A percentile compares a stretch with the other conserved stretches of the same genome.
These are phyloP conservation scores for Heliocidaris erythrogramma DNA, from an alignment of 35 echinoderm and acorn worm genomes.

Conservation along the genomic window DNA sequence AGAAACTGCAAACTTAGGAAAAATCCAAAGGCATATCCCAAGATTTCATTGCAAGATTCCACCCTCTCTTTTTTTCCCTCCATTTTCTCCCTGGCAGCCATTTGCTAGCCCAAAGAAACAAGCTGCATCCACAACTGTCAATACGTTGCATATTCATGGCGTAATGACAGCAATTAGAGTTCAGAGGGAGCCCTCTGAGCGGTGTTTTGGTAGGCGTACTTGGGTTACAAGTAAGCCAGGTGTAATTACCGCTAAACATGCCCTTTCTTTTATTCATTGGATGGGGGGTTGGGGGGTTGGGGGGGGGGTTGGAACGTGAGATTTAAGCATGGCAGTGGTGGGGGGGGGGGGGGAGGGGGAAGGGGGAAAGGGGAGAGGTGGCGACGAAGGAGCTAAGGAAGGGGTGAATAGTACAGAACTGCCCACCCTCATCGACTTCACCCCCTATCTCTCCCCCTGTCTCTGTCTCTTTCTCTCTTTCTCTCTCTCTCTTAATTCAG, in stretches of 20 bases:
- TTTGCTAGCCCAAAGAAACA: neutral
- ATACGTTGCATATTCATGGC: conserved; percentile 37
- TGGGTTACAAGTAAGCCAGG: neutral
- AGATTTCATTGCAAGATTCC: neutral
- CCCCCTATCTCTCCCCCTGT: too few relatives aligned
- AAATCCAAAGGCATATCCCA: neutral
- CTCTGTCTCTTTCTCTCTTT: too few relatives aligned
- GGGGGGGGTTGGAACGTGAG: neutral
- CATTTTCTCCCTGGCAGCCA: neutral
- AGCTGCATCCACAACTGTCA: conserved; percentile 34
- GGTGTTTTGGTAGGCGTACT: conserved; percentile 28
- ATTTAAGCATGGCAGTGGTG: neutral
- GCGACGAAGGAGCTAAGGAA: neutral
- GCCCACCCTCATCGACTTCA: too few relatives aligned
- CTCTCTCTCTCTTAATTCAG: too few relatives aligned
- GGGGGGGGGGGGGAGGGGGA: neutral
- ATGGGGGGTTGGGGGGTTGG: neutral
- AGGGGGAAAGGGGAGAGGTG: neutral
- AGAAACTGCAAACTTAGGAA: neutral
- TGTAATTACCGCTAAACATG: conserved; percentile 37
- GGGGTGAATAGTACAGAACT: neutral
- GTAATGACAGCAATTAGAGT: conserved; percentile 37
- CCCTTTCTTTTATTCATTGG: conserved; percentile 38
- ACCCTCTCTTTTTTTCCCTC: neutral
- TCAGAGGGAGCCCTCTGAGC: neutral